Evolutionary conservation across 1,140 invertebrate species (phyloP).

Genomic region (Chironomus striatipennis): DNA sequence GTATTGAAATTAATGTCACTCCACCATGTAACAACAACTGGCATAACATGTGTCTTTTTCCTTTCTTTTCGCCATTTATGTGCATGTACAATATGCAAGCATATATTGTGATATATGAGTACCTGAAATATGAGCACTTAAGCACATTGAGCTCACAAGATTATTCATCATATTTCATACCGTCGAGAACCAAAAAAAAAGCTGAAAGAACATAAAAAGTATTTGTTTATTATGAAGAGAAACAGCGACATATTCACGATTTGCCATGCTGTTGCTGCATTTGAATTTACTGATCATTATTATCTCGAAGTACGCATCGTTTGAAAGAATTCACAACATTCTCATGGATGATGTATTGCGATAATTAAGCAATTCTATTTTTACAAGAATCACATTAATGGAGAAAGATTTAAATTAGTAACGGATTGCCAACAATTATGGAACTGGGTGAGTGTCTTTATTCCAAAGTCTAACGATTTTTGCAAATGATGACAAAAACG

Average conservation of each 20-base stretch:
- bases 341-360: conserved; percentile 14
- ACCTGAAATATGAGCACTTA: conserved; percentile 1
- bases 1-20: background rate
- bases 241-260: background rate
- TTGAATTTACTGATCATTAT: background rate
- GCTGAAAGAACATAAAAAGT: background rate
- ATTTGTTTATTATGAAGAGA: conserved; percentile 12
- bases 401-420: conserved; percentile 17
- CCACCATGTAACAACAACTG: conserved; percentile 10
- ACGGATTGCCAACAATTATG: conserved; percentile 11
- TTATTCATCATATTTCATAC: conserved; percentile 14
- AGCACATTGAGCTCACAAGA: background rate
- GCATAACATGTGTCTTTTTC: background rate
- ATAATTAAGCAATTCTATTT: conserved; percentile 22
- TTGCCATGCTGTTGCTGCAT: background rate
- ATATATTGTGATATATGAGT: background rate
- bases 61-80: background rate
- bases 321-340: background rate
- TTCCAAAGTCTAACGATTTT: too few species aligned
- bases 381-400: background rate
- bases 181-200: background rate
- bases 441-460: background rate
- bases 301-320: background rate
- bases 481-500: too few species aligned
- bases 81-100: background rate